Evolutionary conservation across 2,113 vertebrate genomes (phyloP).

Genomic region (Charadrius vociferus): DNA sequence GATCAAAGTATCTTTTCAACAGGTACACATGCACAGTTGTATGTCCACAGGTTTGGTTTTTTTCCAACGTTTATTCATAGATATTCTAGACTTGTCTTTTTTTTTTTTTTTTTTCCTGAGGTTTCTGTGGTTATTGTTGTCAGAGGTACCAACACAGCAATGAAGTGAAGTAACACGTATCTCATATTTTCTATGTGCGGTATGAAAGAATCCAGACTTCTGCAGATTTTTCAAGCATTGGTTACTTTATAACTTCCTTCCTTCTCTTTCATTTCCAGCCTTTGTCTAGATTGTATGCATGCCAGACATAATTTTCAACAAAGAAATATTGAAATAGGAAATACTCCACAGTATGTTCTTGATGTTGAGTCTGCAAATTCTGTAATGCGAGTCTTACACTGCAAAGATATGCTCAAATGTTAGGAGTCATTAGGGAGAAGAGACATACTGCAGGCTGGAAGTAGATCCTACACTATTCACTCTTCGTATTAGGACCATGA

Average conservation of each 20-base stretch:
- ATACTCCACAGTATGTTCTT: neutral
- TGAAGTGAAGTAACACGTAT: neutral
- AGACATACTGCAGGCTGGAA: neutral
- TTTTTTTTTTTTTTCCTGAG: conserved; percentile 24
- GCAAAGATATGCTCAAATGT: neutral
- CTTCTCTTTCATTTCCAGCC: neutral
- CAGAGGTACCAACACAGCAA: neutral
- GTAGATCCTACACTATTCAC: neutral
- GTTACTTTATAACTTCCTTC: conserved; percentile 48
- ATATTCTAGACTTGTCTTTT: neutral
- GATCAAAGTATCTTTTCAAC: neutral
- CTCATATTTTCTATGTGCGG: neutral
- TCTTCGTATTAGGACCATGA: neutral
- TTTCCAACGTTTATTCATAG: neutral
- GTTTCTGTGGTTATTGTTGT: conserved; percentile 37
- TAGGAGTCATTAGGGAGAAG: neutral
- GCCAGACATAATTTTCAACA: conserved; percentile 49
- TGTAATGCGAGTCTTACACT: neutral
- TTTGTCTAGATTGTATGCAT: conserved; percentile 16
- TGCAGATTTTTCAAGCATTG: conserved; percentile 31
- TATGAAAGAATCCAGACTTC: conserved; percentile 43
- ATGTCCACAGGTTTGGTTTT: neutral
- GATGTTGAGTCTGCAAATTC: conserved; percentile 22
- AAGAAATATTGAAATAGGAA: conserved; percentile 33
- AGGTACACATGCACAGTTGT: fast-evolving